Base-by-base conservation (phyloP, 1,140 invertebrate species). In the Bradysia coprophila region DNA sequence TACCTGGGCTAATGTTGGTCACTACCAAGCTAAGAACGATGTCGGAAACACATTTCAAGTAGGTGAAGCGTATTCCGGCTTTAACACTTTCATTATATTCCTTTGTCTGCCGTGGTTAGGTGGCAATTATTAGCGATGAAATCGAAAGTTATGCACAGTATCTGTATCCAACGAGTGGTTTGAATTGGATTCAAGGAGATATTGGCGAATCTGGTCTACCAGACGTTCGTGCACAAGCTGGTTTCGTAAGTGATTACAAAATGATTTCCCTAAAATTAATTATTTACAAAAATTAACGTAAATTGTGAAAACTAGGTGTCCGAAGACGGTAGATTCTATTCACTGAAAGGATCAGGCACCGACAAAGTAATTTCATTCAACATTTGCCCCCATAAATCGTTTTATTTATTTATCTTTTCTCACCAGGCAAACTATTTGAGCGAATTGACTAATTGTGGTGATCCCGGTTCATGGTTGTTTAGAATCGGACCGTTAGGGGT, bases 161-260 rank as follows among this genome's bases (percentile, higher is more conserved):
- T 49, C 61, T 92, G 31, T 97, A 95, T 59, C 77, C 84, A 2
- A 76, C 86, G 46, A 69, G 77, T 49, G 87, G 89, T 1, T 79
- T 96, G 32, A 78, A 90, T 54, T 97, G 92, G 92, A 76, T 92
- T 33, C 78, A 86, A 58, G 81, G 78, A 34, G 72, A 72, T 43
- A 67, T 69, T 4, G 70, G 71, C 24, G 71, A 74, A 46, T 59
- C 65, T 3, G 76, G 76, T 19, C 48, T 81, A 4, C 80, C 79
- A 2, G 88, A 95, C 55, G 85, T 88, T 1, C 78, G 83, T 46
- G 90, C 86, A 13, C 91, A 95, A 63, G 88, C 79, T 41, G 90
- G 87, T n/a, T 82, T 96, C 48, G 77, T n/a, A n/a, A n/a, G n/a
- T n/a, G n/a, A n/a, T n/a, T n/a, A n/a, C n/a, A n/a, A n/a, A n/a